A percentile compares a stretch with the other conserved stretches of the same genome.
Conservation (phyloP, 2,113 vertebrate species). For the Callopanchax toddi region DNA sequence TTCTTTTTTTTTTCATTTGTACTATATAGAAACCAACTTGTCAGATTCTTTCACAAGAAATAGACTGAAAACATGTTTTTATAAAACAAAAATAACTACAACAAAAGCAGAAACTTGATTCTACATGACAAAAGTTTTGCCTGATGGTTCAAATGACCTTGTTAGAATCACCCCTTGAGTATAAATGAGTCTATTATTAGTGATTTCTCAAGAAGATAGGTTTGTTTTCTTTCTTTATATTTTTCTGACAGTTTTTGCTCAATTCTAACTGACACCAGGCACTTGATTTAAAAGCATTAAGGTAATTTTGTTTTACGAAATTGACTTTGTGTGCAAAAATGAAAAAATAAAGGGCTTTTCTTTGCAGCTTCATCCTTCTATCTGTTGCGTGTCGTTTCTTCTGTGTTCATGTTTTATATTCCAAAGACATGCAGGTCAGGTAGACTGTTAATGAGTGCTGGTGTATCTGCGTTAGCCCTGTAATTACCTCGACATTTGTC, state of each 20-base stretch:
- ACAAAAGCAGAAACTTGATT: neutral
- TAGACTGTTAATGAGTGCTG: conserved; percentile 34
- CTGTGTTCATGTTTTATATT: conserved; percentile 6
- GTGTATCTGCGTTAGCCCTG: conserved; percentile 16
- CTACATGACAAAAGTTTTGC: neutral
- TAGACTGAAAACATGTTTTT: neutral
- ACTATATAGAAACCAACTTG: conserved; percentile 18
- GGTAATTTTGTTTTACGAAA: conserved; percentile 6
- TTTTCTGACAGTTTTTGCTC: no score
- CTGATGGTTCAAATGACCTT: conserved; percentile 19
- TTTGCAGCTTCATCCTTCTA: neutral
- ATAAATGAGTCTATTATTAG: no score
- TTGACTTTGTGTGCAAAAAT: neutral
- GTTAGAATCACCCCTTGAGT: neutral
- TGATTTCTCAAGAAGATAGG: no score
- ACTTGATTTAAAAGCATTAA: neutral
- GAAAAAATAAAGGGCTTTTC: neutral
- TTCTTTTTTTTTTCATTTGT: conserved; percentile 28
- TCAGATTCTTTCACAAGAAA: conserved; percentile 11
- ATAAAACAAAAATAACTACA: neutral
- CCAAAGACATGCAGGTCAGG: conserved; percentile 36
- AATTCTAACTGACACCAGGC: no score
- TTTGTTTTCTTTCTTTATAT: no score
- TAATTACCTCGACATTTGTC: conserved; percentile 40
- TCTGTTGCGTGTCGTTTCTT: neutral